Percentiles rank a stretch among this genome's conserved stretches.
Evolutionary conservation across 2,888 invertebrate species (phyloP).

Genomic region (Phytoseiulus persimilis): DNA sequence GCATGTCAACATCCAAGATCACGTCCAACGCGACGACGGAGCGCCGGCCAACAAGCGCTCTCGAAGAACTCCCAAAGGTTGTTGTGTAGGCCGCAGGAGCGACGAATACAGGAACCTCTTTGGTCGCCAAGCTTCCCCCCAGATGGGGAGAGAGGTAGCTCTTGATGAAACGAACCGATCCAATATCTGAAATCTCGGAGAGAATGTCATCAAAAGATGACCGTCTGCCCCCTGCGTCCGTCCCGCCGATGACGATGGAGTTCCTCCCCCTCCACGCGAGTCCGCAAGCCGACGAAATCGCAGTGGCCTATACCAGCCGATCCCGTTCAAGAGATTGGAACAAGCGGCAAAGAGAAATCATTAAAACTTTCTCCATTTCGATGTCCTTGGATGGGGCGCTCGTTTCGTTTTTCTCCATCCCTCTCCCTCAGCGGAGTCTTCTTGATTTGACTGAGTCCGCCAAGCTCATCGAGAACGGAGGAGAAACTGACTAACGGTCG

Average conservation of each 20-base stretch:
- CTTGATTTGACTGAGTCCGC: neutral
- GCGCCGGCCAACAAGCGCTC: neutral
- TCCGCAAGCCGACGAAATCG: neutral
- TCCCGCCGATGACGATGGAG: neutral
- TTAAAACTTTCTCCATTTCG: slow-evolving; percentile 30
- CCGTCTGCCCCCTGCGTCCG: neutral
- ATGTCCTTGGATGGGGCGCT: neutral
- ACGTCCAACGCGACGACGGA: neutral
- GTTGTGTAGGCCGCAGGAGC: neutral
- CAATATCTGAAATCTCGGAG: slow-evolving; percentile 34
- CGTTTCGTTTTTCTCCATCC: neutral
- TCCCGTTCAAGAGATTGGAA: neutral
- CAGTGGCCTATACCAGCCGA: neutral
- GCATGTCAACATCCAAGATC: neutral
- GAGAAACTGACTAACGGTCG: neutral
- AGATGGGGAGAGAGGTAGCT: neutral
- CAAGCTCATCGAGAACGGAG: neutral
- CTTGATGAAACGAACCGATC: neutral
- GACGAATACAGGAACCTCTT: neutral
- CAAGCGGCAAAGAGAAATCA: slow-evolving; percentile 18
- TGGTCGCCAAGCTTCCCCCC: neutral
- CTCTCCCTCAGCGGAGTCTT: neutral
- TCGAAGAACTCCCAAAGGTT: neutral
- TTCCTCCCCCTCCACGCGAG: neutral
- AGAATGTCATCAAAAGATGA: slow-evolving; percentile 18